Conservation (phyloP, 2,797 vertebrate genomes). For the Sebastes aleutianus region DNA sequence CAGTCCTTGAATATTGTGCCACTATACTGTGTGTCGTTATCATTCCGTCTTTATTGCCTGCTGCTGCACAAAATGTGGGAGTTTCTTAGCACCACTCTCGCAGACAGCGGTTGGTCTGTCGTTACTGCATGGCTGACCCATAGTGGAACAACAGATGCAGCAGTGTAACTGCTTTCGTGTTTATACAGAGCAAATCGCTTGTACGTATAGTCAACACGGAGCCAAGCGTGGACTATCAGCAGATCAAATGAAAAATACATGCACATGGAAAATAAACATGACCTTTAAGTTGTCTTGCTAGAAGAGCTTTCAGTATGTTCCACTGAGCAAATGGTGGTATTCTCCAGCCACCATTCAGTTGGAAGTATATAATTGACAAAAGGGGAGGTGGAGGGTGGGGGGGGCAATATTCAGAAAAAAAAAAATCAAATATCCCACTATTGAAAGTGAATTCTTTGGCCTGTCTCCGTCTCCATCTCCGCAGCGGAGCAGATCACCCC, state of each 20-base stretch:
- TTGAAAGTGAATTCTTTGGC: conserved; percentile 66
- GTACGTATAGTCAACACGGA: conserved; percentile 12
- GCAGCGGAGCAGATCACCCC: conserved; percentile 58
- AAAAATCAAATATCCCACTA: conserved; percentile 52
- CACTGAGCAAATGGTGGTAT: conserved; percentile 65
- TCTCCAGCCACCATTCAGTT: conserved; percentile 69
- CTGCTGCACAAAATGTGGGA: conserved; percentile 34
- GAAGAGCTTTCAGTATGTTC: conserved; percentile 54
- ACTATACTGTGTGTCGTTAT: conserved; percentile 22
- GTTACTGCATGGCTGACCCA: conserved; percentile 33
- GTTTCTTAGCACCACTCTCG: conserved; percentile 16
- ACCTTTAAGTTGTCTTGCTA: conserved; percentile 64
- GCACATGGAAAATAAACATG: conserved; percentile 62
- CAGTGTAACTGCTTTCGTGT: conserved; percentile 19
- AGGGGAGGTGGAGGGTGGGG: not conserved
- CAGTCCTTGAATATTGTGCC: conserved; percentile 43
- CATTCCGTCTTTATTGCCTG: conserved; percentile 25
- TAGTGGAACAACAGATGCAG: conserved; percentile 29
- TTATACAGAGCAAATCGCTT: conserved; percentile 32
- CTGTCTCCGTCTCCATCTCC: conserved; percentile 53
- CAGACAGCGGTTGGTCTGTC: conserved; percentile 10
- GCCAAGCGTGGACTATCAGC: conserved; percentile 31
- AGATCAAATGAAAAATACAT: conserved; percentile 70
- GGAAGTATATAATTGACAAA: conserved; percentile 70
- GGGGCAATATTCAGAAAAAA: conserved; percentile 25